Evolutionary conservation across 2,888 invertebrate genomes (phyloP).

Genomic region (Acleris holmiana): DNA sequence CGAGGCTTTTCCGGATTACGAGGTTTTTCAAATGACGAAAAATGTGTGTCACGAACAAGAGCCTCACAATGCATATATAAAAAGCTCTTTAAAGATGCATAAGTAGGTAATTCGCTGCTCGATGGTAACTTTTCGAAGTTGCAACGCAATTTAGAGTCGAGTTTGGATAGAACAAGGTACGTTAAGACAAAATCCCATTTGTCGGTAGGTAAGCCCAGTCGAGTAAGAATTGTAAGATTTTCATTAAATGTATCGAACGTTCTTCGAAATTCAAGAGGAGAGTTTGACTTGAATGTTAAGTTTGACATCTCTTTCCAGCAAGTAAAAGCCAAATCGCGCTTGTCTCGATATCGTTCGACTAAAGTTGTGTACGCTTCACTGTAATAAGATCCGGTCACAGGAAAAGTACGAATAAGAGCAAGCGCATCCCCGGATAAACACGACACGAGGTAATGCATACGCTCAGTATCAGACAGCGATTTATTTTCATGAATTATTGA

Average conservation of each 20-base stretch:
- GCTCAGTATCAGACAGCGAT: conserved; percentile 8
- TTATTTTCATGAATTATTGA: conserved; percentile 10
- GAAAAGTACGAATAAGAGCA: conserved; percentile 5
- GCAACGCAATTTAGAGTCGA: conserved; percentile 8
- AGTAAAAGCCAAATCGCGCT: conserved; percentile 7
- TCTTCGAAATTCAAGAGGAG: conserved; percentile 4
- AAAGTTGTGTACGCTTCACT: background rate
- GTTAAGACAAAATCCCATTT: conserved; percentile 12
- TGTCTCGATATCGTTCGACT: conserved; percentile 4
- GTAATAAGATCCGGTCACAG: conserved; percentile 6
- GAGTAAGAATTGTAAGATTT: conserved; percentile 10
- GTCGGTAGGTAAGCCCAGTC: conserved; percentile 4
- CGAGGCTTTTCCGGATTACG: background rate
- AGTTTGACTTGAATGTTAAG: conserved; percentile 4
- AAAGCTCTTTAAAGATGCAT: conserved; percentile 8
- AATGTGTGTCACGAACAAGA: conserved; percentile 12
- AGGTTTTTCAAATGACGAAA: background rate
- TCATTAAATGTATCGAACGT: conserved; percentile 10
- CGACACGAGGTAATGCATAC: conserved; percentile 14
- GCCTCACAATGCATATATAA: conserved; percentile 8
- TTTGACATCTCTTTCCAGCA: conserved; percentile 13
- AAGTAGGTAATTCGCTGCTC: conserved; percentile 4
- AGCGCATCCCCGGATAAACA: conserved; percentile 14
- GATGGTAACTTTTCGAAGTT: conserved; percentile 3
- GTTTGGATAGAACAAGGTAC: conserved; percentile 8